Evolutionary conservation across 2,113 vertebrate genomes (phyloP), one percentile per base, ranked within the genome.

Genomic region (Trematomus loennbergii): DNA sequence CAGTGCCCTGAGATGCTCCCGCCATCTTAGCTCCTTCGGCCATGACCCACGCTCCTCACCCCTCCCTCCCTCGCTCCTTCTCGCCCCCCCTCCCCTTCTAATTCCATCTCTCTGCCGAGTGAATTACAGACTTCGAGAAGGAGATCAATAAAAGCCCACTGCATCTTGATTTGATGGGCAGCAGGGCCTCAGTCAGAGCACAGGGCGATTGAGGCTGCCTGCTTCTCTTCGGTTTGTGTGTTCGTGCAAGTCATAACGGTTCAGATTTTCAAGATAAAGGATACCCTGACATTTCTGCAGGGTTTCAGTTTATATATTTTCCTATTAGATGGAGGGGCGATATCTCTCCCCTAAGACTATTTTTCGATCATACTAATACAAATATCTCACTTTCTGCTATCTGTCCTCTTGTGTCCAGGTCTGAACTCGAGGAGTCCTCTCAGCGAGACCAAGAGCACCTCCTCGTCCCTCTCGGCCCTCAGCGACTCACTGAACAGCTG

Each of bases 401-500:
- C 49, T 25, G 15, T 64, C 59, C 52, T 59, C 64, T 15, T 25
- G 16, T 68, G 16, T 76, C 59, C 86, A 96, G 95, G 93, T 90
- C 78, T 94, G 79, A 95, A 91, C 81, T 97, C 98, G 9, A 96
- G 96, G 81, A 99, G 97, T 90, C 98, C 98, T 12, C 97, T 96
- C 54, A 96, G 95, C 17, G 95, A 96, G 92, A 96, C 95, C 80
- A 96, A 96, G 91, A 96, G 95, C 93, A 95, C 98, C 61, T 99
- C 98, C 3, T 99, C 98, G 16, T 99, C 98, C 0, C 95, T 99
- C 86, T 99, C 98, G 29, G 96, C 97, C 63, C 96, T 99, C 90
- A 99, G 98, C 0, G 98, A 99, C 88, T 99, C 97, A 1, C 96
- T 97, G 89, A 99, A 98, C 93, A 98, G 97, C 93, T 98, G 97